A percentile compares a stretch with the other conserved stretches of the same genome.
Evolutionary conservation across 2,797 vertebrate genomes (phyloP).

Genomic region (Microchirus variegatus): DNA sequence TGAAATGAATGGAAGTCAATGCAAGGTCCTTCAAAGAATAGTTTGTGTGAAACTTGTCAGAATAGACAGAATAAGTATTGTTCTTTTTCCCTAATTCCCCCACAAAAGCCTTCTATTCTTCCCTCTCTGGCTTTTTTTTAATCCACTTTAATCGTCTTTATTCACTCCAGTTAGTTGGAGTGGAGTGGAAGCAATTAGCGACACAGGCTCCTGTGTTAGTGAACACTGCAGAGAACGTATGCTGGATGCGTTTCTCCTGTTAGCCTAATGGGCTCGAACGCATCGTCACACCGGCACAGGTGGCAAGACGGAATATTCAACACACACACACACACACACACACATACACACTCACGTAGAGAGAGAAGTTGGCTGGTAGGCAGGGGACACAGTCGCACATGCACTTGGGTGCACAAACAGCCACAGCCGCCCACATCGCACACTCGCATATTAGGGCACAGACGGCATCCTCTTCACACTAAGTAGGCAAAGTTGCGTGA

Average conservation of each 20-base stretch:
- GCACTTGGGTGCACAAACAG: not conserved
- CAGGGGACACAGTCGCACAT: constrained; percentile 2
- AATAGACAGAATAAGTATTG: constrained; percentile 57
- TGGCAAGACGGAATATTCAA: constrained; percentile 48
- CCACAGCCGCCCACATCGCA: not conserved
- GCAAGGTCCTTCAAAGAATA: too few species aligned
- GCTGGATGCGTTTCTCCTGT: constrained; percentile 71
- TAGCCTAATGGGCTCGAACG: constrained; percentile 73
- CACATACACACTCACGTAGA: constrained; percentile 5
- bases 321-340: constrained; percentile 24
- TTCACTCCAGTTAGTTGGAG: constrained; percentile 82
- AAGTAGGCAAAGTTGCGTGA: constrained; percentile 33
- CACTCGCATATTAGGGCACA: not conserved
- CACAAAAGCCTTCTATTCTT: constrained; percentile 52
- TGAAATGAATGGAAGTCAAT: too few species aligned
- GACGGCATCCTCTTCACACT: constrained; percentile 2
- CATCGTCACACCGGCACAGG: constrained; percentile 63
- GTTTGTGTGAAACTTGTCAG: constrained; percentile 55
- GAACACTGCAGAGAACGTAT: constrained; percentile 67
- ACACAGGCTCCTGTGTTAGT: constrained; percentile 70
- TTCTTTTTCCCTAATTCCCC: constrained; percentile 54
- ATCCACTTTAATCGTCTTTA: constrained; percentile 84
- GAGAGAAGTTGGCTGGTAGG: constrained; percentile 5
- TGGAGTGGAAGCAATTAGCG: constrained; percentile 82
- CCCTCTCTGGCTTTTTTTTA: constrained; percentile 72